Conservation (phyloP, 2,888 invertebrate species). For the Meta bourneti region DNA sequence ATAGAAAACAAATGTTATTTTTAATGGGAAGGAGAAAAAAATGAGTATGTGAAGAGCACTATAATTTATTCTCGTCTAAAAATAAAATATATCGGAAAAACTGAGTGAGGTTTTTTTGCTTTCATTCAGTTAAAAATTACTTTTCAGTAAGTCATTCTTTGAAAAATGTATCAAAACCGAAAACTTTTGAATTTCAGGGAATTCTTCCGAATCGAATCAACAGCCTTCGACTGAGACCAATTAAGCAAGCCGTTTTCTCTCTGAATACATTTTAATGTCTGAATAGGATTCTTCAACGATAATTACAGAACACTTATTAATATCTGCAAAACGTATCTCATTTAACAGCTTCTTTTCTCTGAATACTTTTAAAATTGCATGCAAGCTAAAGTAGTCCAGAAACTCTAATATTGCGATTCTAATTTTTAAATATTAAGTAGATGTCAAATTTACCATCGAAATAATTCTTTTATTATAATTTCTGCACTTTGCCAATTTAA, state of each 20-base stretch:
- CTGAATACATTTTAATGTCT: not conserved
- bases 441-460: no score
- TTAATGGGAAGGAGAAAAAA: constrained; percentile 10
- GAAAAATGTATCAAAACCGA: not conserved
- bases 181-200: not conserved
- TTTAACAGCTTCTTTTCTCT: no score
- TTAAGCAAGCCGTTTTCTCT: not conserved
- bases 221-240: not conserved
- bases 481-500: no score
- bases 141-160: not conserved
- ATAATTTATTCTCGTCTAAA: constrained; percentile 28
- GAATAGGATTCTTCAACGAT: not conserved
- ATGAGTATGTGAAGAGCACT: not conserved
- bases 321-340: no score
- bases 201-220: not conserved
- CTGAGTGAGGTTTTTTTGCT: not conserved
- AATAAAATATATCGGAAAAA: not conserved
- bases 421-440: no score
- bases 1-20: constrained; percentile 59
- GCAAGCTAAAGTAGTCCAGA: no score
- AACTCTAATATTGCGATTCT: no score
- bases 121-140: not conserved
- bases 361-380: no score
- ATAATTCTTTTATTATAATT: no score
- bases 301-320: no score